Evolutionary conservation across 1,140 invertebrate species (phyloP), one percentile per base, ranked within the genome.

Genomic region (Nautilus pompilius): DNA sequence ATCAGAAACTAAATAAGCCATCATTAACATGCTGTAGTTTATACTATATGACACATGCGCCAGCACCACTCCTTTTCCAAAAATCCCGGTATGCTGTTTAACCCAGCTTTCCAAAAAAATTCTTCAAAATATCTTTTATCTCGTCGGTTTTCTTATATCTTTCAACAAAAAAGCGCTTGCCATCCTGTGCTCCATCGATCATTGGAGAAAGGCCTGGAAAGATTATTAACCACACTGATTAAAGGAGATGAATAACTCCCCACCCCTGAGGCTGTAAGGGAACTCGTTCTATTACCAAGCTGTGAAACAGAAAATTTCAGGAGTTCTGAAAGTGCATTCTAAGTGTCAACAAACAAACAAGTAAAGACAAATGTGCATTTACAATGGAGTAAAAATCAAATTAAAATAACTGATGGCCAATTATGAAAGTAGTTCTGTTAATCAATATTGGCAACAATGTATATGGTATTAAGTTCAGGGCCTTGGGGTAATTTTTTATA

Each of bases 121-220:
- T 56, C n/a, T 67, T 71, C 0, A 78, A 60, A 20, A 78, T 76
- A 8, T 61, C 61, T 33, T 70, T 62, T 1, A 69, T 10, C n/a
- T n/a, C n/a, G 8, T 73, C 69, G 15, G 56, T 51, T 34, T 67
- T 65, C 20, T 62, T 66, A 60, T 75, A 75, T 45, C 70, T 63
- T 46, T 64, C 58, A 2, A 71, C 66, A 2, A 62, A 60, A 58
- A 74, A 62, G 13, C 54, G 65, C 5, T 58, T 34, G 4, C 63
- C 71, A 36, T 75, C 61, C 20, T 71, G 60, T 17, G 69, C 69
- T 33, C 77, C 78, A 10, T 58, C 61, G 49, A 80, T 71, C 70
- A 80, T 76, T 29, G 67, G 63, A 20, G 78, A 80, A 30, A 79
- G 51, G 34, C 51, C 75, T 76, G 60, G 26, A 71, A 67, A 55